These are phyloP conservation scores for Drosophila quinaria DNA, from an alignment of 2,888 invertebrate genomes.

Conservation along the genomic window DNA sequence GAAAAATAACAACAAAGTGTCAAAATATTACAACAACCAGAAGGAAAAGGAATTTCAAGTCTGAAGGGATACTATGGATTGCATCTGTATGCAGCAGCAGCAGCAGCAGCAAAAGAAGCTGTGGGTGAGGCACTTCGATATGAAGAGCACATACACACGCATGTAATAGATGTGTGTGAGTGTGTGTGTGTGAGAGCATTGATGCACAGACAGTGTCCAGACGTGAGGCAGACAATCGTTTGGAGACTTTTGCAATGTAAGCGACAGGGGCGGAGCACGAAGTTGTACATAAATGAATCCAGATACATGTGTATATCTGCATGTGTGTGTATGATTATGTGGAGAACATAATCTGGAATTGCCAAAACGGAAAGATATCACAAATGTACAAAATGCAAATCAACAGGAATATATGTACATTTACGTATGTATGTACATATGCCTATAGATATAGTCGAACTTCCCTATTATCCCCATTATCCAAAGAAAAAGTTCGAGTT, in stretches of 20 bases:
- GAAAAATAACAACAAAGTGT: too few species aligned
- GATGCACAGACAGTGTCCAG: slow-evolving; percentile 46
- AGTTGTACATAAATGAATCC: slow-evolving; percentile 30
- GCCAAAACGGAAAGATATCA: neutral
- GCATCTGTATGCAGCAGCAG: slow-evolving; percentile 42
- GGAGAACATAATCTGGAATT: slow-evolving; percentile 8
- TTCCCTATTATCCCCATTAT: too few species aligned
- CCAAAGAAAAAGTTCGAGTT: too few species aligned
- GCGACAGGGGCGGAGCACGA: slow-evolving; percentile 4
- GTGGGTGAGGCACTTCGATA: slow-evolving; percentile 36
- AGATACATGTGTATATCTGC: slow-evolving; percentile 5
- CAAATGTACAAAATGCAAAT: slow-evolving; percentile 10
- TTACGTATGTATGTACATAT: too few species aligned
- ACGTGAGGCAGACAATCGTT: slow-evolving; percentile 59
- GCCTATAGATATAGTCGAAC: too few species aligned
- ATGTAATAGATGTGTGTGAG: neutral
- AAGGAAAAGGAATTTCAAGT: too few species aligned
- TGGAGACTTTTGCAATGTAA: slow-evolving; percentile 42
- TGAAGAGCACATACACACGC: neutral
- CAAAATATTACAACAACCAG: too few species aligned
- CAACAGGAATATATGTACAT: neutral
- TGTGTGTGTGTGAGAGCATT: neutral
- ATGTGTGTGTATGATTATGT: slow-evolving; percentile 16
- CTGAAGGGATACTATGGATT: slow-evolving; percentile 11
- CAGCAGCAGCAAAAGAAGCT: slow-evolving; percentile 33